Conservation (phyloP, 2,888 invertebrate genomes). For the Alsophila aescularia region DNA sequence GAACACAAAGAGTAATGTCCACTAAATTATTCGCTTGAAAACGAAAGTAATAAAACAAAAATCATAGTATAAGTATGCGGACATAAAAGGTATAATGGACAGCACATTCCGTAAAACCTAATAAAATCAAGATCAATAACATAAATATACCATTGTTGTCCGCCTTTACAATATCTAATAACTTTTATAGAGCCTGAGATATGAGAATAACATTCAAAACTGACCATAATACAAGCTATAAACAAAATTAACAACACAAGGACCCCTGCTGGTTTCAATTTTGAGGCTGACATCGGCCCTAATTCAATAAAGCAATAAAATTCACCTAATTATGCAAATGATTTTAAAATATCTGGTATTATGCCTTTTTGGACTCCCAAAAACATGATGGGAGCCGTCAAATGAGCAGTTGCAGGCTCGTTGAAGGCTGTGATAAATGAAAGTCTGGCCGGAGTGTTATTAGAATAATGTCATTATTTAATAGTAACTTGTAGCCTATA, state of each 20-base stretch:
- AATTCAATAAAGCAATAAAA: conserved; percentile 85
- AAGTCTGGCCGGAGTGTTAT: conserved; percentile 49
- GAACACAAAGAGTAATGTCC: conserved; percentile 24
- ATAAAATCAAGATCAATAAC: conserved; percentile 79
- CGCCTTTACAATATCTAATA: conserved; percentile 70
- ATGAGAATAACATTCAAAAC: conserved; percentile 78
- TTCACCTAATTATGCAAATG: conserved; percentile 85
- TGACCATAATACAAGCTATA: conserved; percentile 82
- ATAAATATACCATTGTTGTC: conserved; percentile 77
- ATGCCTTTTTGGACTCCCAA: conserved; percentile 70
- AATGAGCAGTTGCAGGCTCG: conserved; percentile 61
- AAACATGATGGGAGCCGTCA: conserved; percentile 75
- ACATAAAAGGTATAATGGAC: conserved; percentile 44
- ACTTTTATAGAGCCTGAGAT: conserved; percentile 75
- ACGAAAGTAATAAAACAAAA: conserved; percentile 40
- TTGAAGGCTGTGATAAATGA: conserved; percentile 72
- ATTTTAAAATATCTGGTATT: conserved; percentile 76
- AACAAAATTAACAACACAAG: conserved; percentile 84
- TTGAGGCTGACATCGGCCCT: conserved; percentile 82
- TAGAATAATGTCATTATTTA: conserved; percentile 67
- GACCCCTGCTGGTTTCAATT: conserved; percentile 82
- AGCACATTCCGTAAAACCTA: conserved; percentile 47
- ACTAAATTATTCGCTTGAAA: conserved; percentile 24
- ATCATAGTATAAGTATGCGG: conserved; percentile 30
- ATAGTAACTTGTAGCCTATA: conserved; percentile 63